A percentile compares a stretch with the other conserved stretches of the same genome.
phyloP scores from a whole-genome alignment of 2,797 vertebrate species.

The Schizothorax lantsangensis region DNA sequence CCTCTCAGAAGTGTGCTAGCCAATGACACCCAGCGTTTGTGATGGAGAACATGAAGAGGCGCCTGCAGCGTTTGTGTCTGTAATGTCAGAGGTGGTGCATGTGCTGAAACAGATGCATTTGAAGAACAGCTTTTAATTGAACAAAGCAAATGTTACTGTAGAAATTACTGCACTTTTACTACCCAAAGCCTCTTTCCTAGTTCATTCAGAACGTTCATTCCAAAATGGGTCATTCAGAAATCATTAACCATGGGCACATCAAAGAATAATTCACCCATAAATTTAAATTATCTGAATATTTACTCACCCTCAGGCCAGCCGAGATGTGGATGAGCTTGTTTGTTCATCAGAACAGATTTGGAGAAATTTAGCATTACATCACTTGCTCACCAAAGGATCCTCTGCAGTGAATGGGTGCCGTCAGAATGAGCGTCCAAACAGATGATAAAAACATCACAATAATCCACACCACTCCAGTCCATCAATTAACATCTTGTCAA shows the following conservation, averaged over 20 bases:
- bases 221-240: background rate
- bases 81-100: constrained; percentile 26
- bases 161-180: background rate
- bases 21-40: constrained; percentile 24
- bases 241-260: background rate
- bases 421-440: background rate
- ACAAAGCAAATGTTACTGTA: background rate
- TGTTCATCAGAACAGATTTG: background rate
- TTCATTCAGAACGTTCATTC: background rate
- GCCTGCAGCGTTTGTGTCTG: constrained; percentile 18
- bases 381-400: background rate
- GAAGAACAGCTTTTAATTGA: background rate
- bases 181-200: background rate
- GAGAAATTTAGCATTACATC: background rate
- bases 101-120: constrained; percentile 2
- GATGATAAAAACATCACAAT: background rate
- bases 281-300: background rate
- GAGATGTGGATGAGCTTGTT: background rate
- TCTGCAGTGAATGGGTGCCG: background rate
- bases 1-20: constrained; percentile 20
- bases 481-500: background rate
- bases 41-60: constrained; percentile 33
- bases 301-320: background rate
- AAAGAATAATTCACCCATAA: background rate
- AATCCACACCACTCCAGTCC: background rate